These are phyloP conservation scores for Patella ulyssiponensis DNA, from an alignment of 2,888 invertebrate genomes.

Conservation along the genomic window DNA sequence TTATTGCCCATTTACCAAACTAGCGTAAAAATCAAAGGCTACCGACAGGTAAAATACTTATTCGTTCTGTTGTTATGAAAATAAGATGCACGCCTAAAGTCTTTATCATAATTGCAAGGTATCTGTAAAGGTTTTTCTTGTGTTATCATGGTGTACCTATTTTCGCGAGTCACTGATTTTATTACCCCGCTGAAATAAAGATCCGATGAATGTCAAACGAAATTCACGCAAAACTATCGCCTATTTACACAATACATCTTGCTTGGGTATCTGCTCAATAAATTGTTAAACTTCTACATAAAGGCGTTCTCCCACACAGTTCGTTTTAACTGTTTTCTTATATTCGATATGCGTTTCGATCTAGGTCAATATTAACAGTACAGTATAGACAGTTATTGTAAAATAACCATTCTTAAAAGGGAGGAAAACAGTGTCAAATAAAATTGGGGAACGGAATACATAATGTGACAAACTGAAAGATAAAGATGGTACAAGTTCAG, in stretches of 20 bases:
- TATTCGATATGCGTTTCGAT: too few relatives aligned
- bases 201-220: conserved; percentile 2
- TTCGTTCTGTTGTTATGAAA: conserved; percentile 6
- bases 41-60: neutral
- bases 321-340: too few relatives aligned
- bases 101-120: conserved; percentile 3
- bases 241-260: neutral
- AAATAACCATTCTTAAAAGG: too few relatives aligned
- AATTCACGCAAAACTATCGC: conserved; percentile 2
- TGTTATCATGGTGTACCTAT: conserved; percentile 8
- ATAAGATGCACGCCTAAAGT: conserved; percentile 10
- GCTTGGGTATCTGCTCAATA: too few relatives aligned
- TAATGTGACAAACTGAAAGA: too few relatives aligned
- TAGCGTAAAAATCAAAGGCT: conserved; percentile 5
- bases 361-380: too few relatives aligned
- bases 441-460: too few relatives aligned
- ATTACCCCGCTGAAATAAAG: conserved; percentile 1
- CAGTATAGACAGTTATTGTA: too few relatives aligned
- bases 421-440: too few relatives aligned
- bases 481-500: too few relatives aligned
- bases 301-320: too few relatives aligned
- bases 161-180: conserved; percentile 9
- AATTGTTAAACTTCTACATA: too few relatives aligned
- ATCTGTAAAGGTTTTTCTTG: conserved; percentile 2
- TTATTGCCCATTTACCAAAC: conserved; percentile 9